Evolutionary conservation across 2,113 vertebrate species (phyloP), one percentile per base, ranked within the genome.

Genomic region (Propithecus coquereli): DNA sequence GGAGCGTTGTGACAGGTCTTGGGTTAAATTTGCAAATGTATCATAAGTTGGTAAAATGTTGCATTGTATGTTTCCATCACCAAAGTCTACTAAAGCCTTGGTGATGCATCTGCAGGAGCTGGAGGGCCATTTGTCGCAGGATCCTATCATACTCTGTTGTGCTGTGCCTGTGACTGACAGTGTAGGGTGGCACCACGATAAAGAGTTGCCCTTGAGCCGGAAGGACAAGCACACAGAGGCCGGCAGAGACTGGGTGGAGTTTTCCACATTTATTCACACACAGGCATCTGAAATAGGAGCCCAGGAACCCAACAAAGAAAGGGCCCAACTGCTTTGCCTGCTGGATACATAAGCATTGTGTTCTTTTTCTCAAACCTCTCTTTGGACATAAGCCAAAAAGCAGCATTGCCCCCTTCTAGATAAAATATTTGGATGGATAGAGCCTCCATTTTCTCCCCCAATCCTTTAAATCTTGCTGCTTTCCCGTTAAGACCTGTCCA

Each of bases 121-220:
- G 2, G 30, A 52, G 79, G 30, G 32, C 23, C 4, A 2, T 6
- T 9, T 12, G 12, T 22, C 61, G 6, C 0, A 30, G 50, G 47
- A 20, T 34, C 66, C 59, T 68, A 9, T 3, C 17, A 20, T n/a
- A 1, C 4, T 32, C 22, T 45, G 20, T 0, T 43, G 54, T n/a
- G n/a, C 32, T 8, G 3, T n/a, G 11, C 37, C 74, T 0, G 1
- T 7, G 54, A 5, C n/a, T 85, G 74, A 6, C 9, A 17, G 12
- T n/a, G 11, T 23, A 20, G 43, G 1, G 8, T 47, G 37, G 7
- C 8, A 0, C 73, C 25, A 0, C 50, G 1, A 12, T 5, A 7
- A 30, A 37, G 73, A 47, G 52, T 47, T 32, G 37, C 65, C 63
- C 18, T 57, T 12, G 32, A 74, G 73, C 17, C 32, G 43, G 43